Conservation (phyloP, 2,113 vertebrate genomes). For the Chaetodon trifascialis region DNA sequence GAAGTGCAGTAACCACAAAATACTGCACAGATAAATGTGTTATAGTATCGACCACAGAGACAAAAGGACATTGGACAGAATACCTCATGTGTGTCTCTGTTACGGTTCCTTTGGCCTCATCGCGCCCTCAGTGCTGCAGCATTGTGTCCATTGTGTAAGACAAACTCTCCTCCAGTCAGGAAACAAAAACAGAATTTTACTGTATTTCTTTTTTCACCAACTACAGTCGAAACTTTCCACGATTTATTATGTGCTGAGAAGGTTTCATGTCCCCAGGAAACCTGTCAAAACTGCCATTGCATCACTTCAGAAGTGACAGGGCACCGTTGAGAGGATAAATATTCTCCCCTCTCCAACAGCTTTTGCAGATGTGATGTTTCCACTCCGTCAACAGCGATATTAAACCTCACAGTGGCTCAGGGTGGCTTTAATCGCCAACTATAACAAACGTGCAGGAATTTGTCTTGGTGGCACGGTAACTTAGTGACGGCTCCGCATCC, state of each 20-base stretch:
- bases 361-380: background rate
- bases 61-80: background rate
- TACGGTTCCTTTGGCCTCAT: background rate
- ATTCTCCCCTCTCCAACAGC: background rate
- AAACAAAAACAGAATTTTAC: background rate
- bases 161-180: background rate
- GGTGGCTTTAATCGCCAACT: conserved; percentile 20
- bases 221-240: background rate
- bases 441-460: conserved; percentile 32
- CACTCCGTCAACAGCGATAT: conserved; percentile 4
- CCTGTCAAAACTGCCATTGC: background rate
- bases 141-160: background rate
- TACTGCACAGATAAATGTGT: background rate
- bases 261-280: background rate
- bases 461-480: conserved; percentile 32
- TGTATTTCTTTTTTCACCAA: background rate
- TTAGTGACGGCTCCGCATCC: background rate
- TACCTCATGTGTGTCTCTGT: background rate
- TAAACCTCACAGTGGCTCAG: conserved; percentile 2
- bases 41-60: background rate
- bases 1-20: background rate
- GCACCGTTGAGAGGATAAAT: background rate
- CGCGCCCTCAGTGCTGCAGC: too few species aligned
- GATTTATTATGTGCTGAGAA: background rate
- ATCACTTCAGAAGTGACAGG: background rate